These are phyloP conservation scores for Drosophila saltans DNA, from an alignment of 1,140 invertebrate species.

Conservation along the genomic window DNA sequence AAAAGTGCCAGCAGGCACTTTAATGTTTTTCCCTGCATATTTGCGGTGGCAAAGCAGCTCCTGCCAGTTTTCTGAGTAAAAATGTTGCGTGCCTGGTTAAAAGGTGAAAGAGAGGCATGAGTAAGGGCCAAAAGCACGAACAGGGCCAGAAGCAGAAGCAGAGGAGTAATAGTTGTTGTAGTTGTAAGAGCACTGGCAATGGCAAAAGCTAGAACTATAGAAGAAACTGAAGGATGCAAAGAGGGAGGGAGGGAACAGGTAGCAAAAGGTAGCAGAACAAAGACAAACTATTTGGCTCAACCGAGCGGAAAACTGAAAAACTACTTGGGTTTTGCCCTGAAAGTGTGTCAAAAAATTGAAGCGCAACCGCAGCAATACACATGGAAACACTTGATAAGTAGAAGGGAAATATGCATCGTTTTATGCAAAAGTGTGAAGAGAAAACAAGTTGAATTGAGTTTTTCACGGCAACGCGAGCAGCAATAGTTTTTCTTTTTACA, in stretches of 20 bases:
- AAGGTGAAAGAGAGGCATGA: background rate
- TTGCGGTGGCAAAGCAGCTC: constrained; percentile 69
- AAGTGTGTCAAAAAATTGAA: constrained; percentile 75
- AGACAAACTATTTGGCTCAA: constrained; percentile 64
- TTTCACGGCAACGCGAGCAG: background rate
- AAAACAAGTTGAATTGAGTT: constrained; percentile 9
- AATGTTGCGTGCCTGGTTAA: constrained; percentile 11
- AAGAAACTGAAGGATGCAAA: too few species aligned
- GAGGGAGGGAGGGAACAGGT: background rate
- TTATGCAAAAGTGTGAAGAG: background rate
- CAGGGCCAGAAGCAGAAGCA: too few species aligned
- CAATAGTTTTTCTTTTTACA: background rate
- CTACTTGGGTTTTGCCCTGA: constrained; percentile 49
- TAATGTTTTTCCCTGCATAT: constrained; percentile 68
- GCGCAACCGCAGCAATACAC: constrained; percentile 40
- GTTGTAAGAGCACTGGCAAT: background rate
- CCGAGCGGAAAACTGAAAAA: constrained; percentile 69
- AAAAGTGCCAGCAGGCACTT: constrained; percentile 64
- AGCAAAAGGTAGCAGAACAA: background rate
- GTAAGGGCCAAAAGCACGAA: too few species aligned
- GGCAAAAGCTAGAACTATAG: background rate
- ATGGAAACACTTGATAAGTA: constrained; percentile 31
- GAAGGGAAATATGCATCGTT: constrained; percentile 11
- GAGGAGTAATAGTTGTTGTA: background rate
- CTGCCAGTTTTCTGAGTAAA: constrained; percentile 48